These are phyloP conservation scores for Neopelma chrysocephalum DNA, from an alignment of 2,797 vertebrate genomes.

Conservation along the genomic window DNA sequence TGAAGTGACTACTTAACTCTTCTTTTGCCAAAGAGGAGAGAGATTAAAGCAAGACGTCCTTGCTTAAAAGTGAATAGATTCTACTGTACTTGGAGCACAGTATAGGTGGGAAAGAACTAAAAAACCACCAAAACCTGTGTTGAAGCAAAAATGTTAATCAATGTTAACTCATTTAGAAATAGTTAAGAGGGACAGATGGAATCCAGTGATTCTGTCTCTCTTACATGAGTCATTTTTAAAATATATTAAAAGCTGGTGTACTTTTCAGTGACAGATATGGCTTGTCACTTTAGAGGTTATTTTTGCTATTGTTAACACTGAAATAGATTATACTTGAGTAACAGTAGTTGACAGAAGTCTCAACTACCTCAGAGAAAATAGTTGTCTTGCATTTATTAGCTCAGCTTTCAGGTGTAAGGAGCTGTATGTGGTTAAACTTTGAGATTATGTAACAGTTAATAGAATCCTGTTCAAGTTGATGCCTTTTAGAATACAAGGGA, in stretches of 20 bases:
- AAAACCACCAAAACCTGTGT: background rate
- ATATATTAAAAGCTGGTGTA: background rate
- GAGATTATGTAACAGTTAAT: background rate
- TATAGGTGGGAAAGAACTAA: background rate
- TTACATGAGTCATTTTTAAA: background rate
- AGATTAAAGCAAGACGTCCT: background rate
- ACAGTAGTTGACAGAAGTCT: conserved; percentile 1
- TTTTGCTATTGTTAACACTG: conserved; percentile 19
- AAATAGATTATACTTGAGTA: conserved; percentile 12
- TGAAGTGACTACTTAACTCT: background rate
- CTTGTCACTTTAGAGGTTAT: conserved; percentile 17
- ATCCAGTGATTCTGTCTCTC: background rate
- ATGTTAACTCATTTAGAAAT: background rate
- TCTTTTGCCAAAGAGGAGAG: background rate
- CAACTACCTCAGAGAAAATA: background rate
- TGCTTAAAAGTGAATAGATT: background rate
- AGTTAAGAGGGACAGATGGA: conserved; percentile 18
- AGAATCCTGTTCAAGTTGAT: background rate
- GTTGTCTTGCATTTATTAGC: background rate
- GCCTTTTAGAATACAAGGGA: background rate
- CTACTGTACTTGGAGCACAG: background rate
- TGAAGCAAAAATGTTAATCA: conserved; percentile 2
- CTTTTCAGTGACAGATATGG: conserved; percentile 5
- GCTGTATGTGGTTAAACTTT: background rate
- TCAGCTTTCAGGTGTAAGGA: background rate